Base-by-base conservation (phyloP, 2,797 vertebrate species). In the Decapterus maruadsi region DNA sequence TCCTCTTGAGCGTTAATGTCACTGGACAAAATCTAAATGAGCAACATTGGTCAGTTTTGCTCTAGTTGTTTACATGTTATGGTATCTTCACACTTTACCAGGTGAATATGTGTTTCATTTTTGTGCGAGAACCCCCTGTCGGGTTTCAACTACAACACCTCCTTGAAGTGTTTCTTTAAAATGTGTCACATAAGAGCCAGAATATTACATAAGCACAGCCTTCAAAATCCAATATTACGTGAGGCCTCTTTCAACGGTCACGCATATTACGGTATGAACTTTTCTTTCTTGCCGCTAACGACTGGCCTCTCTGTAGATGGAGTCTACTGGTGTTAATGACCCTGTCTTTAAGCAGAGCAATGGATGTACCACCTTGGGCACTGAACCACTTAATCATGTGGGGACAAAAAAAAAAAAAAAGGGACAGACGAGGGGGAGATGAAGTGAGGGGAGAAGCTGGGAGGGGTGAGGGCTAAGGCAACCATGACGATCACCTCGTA, bases 301-400 rank as follows among this genome's bases (percentile, higher is more conserved):
- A 69, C 75, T 72, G 46, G 65, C 68, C 75, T 77, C 73, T 48
- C 68, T 67, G 71, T 43, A 55, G 80, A 82, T 66, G 66, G 63
- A 86, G 73, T 62, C 75, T 11, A 29, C 68, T 48, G 67, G 53
- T 77, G 73, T 72, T 87, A 91, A 88, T 87, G 60, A 85, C 83
- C 75, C 83, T 89, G 88, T 90, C 86, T 87, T 42, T 74, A 70
- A 75, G 63, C 72, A 80, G 81, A 86, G 72, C 82, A 85, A 91
- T 87, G 85, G 80, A 90, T 89, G 84, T 66, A 78, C 46, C 74
- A 87, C 87, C 85, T 73, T 66, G 64, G 87, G 84, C 90, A 73
- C 62, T 68, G 78, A 72, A 61, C 17, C 67, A 9, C 81, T 92
- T 90, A 80, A 93, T 93, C 92, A 92, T 81, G 29, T 46, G 29